phyloP scores from a whole-genome alignment of 2,797 vertebrate species.

The Nasua narica region DNA sequence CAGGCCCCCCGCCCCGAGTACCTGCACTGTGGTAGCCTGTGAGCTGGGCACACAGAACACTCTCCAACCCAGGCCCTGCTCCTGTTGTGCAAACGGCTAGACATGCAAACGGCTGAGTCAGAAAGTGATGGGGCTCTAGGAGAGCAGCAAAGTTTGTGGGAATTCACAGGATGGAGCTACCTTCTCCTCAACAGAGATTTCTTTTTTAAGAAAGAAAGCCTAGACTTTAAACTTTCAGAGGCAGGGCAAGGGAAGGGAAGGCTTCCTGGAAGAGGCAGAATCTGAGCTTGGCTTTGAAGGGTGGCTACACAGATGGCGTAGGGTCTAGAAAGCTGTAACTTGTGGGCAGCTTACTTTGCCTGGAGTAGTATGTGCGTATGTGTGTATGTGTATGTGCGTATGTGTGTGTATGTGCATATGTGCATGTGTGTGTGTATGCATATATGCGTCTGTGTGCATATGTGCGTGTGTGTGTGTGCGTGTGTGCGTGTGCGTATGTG shows the following conservation, averaged over 20 bases:
- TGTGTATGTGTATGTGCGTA: too few species aligned
- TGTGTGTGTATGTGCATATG: too few species aligned
- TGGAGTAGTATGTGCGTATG: neutral
- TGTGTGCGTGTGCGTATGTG: too few species aligned
- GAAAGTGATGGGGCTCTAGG: neutral
- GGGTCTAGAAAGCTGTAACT: neutral
- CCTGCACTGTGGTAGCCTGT: neutral
- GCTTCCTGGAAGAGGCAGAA: neutral
- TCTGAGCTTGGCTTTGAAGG: constrained; percentile 1
- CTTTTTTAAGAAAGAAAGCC: constrained; percentile 5
- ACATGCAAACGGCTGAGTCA: neutral
- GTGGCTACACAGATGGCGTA: neutral
- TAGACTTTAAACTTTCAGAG: constrained; percentile 9
- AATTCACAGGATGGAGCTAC: neutral
- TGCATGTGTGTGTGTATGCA: too few species aligned
- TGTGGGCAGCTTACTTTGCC: neutral
- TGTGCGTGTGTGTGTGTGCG: too few species aligned
- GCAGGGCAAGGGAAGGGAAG: neutral
- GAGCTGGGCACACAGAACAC: neutral
- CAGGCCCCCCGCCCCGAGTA: neutral
- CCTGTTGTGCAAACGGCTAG: neutral
- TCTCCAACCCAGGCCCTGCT: neutral
- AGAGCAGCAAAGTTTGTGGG: neutral
- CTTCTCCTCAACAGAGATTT: constrained; percentile 12
- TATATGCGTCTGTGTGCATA: too few species aligned